Percentiles rank a stretch among this genome's conserved stretches.
Evolutionary conservation across 2,113 vertebrate species (phyloP).

Genomic region (Peucedramus taeniatus): DNA sequence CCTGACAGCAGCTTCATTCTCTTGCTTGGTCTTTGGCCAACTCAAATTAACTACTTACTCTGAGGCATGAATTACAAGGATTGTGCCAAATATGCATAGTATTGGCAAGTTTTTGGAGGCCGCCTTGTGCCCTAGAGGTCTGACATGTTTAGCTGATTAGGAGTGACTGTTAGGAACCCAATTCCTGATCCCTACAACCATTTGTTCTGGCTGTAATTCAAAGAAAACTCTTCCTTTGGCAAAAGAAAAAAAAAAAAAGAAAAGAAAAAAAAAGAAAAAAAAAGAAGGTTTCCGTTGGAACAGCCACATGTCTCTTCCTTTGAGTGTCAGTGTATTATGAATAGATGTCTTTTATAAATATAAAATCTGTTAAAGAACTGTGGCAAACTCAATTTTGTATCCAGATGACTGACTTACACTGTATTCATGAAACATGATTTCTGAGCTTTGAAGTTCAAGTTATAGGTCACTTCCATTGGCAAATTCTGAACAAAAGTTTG

Average conservation of each 20-base stretch:
- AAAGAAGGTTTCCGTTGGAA: not conserved
- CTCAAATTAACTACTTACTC: not conserved
- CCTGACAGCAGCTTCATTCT: slow-evolving; percentile 7
- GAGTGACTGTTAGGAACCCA: not conserved
- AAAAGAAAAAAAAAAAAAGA: not conserved
- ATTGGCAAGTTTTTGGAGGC: not conserved
- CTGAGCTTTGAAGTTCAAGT: slow-evolving; percentile 2
- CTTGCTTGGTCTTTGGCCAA: not conserved
- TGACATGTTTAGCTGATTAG: not conserved
- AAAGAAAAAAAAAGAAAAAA: not conserved
- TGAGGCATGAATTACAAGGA: not conserved
- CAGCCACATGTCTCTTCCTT: not conserved
- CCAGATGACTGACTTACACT: not conserved
- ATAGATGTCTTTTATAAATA: not conserved
- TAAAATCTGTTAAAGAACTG: not conserved
- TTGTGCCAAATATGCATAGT: not conserved
- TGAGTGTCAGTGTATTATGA: not conserved
- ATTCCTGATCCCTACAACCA: not conserved
- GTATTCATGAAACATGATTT: not conserved
- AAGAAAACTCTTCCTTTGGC: not conserved
- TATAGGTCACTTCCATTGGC: not conserved
- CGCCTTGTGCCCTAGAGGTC: not conserved
- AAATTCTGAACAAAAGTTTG: not conserved
- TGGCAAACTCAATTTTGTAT: not conserved
- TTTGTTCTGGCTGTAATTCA: not conserved